Conservation (phyloP, 2,113 vertebrate species). For the Eidolon helvum region DNA sequence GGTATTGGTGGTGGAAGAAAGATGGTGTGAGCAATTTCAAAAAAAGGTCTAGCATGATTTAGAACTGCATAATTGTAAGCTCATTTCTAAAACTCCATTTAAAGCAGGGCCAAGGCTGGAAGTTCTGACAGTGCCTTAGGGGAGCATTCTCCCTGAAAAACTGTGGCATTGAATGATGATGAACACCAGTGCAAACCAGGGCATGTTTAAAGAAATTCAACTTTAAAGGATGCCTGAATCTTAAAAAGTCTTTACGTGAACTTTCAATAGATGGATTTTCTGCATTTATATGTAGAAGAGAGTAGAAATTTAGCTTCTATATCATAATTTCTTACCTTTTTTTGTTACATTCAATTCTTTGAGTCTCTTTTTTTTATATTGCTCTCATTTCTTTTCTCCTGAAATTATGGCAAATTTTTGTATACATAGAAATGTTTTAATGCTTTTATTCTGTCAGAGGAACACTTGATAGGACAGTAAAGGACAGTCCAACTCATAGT, state of each 20-base stretch:
- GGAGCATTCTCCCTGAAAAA: slow-evolving; percentile 31
- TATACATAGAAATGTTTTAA: neutral
- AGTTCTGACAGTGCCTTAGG: slow-evolving; percentile 21
- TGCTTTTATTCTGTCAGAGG: neutral
- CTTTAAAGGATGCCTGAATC: slow-evolving; percentile 32
- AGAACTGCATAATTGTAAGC: slow-evolving; percentile 2
- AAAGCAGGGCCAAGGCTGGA: neutral
- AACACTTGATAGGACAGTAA: neutral
- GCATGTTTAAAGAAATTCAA: slow-evolving; percentile 13
- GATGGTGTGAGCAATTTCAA: slow-evolving; percentile 11
- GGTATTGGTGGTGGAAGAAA: neutral
- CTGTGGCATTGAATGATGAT: slow-evolving; percentile 31
- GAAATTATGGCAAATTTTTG: neutral
- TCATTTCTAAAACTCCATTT: slow-evolving; percentile 61
- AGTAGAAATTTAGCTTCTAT: neutral
- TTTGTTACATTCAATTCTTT: slow-evolving; percentile 5
- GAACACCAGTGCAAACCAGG: neutral
- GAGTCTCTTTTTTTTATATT: neutral
- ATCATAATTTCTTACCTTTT: neutral
- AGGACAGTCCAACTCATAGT: neutral
- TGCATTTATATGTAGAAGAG: neutral
- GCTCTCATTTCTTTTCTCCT: neutral
- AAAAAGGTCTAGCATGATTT: slow-evolving; percentile 20
- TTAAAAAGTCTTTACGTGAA: slow-evolving; percentile 24
- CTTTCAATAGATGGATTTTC: slow-evolving; percentile 12